These are phyloP conservation scores for Sardinella longiceps DNA, from an alignment of 2,797 vertebrate genomes.

Conservation along the genomic window DNA sequence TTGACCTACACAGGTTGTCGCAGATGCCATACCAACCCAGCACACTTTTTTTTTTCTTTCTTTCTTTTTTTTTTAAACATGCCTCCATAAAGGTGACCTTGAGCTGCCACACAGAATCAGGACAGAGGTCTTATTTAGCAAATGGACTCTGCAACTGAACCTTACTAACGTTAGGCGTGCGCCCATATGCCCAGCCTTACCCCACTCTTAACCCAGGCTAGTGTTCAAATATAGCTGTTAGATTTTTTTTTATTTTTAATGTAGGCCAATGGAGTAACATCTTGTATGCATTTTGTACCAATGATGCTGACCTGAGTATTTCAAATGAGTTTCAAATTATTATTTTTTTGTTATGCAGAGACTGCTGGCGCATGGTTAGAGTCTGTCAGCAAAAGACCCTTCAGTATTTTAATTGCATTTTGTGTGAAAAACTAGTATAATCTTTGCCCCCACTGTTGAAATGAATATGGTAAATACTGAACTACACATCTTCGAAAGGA, in stretches of 20 bases:
- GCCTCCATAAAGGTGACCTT: background rate
- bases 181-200: background rate
- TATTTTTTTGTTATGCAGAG: background rate
- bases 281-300: slow-evolving; percentile 35
- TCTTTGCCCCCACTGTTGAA: background rate
- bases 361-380: background rate
- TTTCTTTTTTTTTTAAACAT: background rate
- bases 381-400: background rate
- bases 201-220: background rate
- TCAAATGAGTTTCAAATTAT: background rate
- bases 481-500: slow-evolving; percentile 2
- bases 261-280: background rate
- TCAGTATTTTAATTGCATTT: background rate
- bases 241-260: slow-evolving; percentile 25
- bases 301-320: slow-evolving; percentile 53
- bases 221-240: background rate
- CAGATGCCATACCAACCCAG: background rate
- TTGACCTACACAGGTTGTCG: background rate
- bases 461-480: background rate
- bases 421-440: background rate
- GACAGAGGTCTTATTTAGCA: background rate
- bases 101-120: background rate
- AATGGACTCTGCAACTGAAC: background rate
- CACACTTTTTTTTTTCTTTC: background rate
- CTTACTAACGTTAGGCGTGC: background rate